Evolutionary conservation across 2,797 vertebrate species (phyloP).

Genomic region (Thaleichthys pacificus): DNA sequence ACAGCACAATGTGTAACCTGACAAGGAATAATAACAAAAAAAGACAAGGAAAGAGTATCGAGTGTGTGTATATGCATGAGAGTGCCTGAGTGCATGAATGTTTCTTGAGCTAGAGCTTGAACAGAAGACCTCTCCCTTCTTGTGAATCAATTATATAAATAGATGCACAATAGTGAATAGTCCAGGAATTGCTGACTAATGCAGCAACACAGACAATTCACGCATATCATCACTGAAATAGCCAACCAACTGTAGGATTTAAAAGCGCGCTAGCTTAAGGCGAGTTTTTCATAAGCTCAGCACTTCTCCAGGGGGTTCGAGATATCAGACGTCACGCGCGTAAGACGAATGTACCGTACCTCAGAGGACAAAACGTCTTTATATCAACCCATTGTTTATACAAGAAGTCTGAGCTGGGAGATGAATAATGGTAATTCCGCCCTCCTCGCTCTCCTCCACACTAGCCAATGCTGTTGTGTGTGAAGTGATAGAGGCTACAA

Average conservation of each 20-base stretch:
- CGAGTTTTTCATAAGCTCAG: slow-evolving; percentile 46
- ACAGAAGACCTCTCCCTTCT: background rate
- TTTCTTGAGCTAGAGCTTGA: background rate
- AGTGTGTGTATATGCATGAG: background rate
- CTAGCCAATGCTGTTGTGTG: background rate
- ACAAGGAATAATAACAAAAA: slow-evolving; percentile 12
- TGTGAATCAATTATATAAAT: background rate
- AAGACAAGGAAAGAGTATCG: background rate
- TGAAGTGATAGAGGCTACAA: background rate
- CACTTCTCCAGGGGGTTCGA: slow-evolving; percentile 25
- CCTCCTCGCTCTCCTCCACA: background rate
- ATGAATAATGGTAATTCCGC: background rate
- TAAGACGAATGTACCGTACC: slow-evolving; percentile 27
- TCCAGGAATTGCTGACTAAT: background rate
- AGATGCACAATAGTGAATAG: background rate
- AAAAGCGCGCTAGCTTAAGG: slow-evolving; percentile 37
- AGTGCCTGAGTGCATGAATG: background rate
- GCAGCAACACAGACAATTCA: too few species aligned
- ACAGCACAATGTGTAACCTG: slow-evolving; percentile 29
- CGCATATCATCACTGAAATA: background rate
- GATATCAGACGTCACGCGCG: slow-evolving; percentile 41
- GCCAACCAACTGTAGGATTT: slow-evolving; percentile 46
- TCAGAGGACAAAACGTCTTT: background rate
- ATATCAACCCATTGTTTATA: slow-evolving; percentile 1
- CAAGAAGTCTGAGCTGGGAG: slow-evolving; percentile 16